Percentiles rank a stretch among this genome's conserved stretches.
Evolutionary conservation across 1,140 invertebrate genomes (phyloP).

Genomic region (Aphelinus atriplicis): DNA sequence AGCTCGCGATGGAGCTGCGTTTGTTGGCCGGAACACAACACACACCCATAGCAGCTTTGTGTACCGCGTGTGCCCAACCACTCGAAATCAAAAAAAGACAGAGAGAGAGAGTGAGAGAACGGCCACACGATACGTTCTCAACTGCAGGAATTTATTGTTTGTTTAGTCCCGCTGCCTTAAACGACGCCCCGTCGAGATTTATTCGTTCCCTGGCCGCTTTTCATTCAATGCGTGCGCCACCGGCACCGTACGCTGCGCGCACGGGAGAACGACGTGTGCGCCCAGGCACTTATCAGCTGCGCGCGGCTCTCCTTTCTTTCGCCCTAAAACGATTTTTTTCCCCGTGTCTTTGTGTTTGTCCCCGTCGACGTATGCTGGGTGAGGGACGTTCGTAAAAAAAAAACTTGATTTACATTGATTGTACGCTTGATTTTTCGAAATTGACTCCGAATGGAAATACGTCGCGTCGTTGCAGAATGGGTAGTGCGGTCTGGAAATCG

Average conservation of each 20-base stretch:
- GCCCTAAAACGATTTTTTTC: background rate
- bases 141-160: constrained; percentile 54
- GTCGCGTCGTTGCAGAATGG: too few relatives aligned
- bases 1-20: too few relatives aligned
- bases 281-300: constrained; percentile 33
- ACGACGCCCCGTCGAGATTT: constrained; percentile 37
- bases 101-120: constrained; percentile 8
- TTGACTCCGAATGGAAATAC: too few relatives aligned
- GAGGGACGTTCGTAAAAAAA: too few relatives aligned
- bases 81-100: too few relatives aligned
- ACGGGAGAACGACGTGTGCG: constrained; percentile 3
- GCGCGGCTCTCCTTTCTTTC: background rate
- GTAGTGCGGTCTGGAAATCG: too few relatives aligned
- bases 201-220: constrained; percentile 33
- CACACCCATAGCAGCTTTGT: too few relatives aligned
- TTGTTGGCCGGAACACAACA: too few relatives aligned
- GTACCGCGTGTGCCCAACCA: too few relatives aligned
- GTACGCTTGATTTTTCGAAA: too few relatives aligned
- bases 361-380: too few relatives aligned
- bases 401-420: too few relatives aligned
- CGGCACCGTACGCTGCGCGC: background rate
- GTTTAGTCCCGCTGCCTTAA: constrained; percentile 50
- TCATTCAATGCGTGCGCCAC: background rate
- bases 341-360: background rate
- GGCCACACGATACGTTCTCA: constrained; percentile 21